These are phyloP conservation scores for Sebastes miniatus DNA, from an alignment of 2,797 vertebrate genomes.

Conservation along the genomic window DNA sequence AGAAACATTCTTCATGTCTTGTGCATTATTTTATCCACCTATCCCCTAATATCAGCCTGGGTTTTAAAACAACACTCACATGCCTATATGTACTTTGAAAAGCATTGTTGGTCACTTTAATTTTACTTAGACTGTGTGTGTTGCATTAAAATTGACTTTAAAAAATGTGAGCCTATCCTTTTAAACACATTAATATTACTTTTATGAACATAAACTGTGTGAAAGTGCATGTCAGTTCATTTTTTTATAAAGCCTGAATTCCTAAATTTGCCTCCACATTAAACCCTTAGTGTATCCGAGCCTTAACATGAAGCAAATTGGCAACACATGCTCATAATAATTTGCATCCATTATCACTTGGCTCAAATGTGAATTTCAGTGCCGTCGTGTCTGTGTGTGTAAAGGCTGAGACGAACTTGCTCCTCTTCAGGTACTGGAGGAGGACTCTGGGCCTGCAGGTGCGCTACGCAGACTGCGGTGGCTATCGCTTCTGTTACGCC, in stretches of 20 bases:
- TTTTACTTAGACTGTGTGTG: neutral
- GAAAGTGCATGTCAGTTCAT: neutral
- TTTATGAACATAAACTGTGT: neutral
- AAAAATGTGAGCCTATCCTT: neutral
- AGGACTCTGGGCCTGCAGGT: slow-evolving; percentile 93
- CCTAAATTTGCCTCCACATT: neutral
- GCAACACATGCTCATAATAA: neutral
- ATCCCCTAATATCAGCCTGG: neutral
- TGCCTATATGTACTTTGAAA: neutral
- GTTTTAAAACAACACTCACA: neutral
- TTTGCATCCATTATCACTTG: neutral
- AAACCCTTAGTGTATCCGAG: neutral
- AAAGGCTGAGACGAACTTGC: neutral
- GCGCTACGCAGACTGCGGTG: slow-evolving; percentile 83
- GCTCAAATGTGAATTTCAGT: neutral
- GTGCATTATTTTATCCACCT: neutral
- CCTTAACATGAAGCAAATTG: neutral
- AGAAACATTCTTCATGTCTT: neutral
- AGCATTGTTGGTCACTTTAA: neutral
- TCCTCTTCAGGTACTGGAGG: slow-evolving; percentile 93
- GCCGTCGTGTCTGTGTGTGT: neutral
- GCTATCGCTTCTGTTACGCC: slow-evolving; percentile 95
- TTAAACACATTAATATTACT: neutral
- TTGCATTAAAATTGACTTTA: neutral
- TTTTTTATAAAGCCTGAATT: neutral